Base-by-base conservation (phyloP, 2,113 vertebrate genomes). In the Platysteira castanea region DNA sequence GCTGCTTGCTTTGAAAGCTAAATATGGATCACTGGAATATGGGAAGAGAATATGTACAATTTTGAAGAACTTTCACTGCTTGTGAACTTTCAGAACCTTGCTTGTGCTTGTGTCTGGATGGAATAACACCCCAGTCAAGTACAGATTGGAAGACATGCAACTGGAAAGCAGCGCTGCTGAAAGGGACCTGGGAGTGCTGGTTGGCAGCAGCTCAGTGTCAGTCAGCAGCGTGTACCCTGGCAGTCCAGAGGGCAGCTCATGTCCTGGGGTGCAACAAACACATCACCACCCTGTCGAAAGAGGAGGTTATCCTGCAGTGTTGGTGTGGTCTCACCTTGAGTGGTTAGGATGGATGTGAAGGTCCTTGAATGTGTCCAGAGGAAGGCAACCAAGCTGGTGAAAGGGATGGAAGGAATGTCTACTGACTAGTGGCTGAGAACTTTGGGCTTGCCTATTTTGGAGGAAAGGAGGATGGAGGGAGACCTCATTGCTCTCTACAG, bases 251-350 rank as follows among this genome's bases (percentile, higher is more conserved):
- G 24, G 18, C 9, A 78, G 28, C 26, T 27, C 3, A 1, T 1
- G 1, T 56, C 11, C 59, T 24, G 15, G 5, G 10, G 4, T 21
- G 23, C 27, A 71, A 13, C 2, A 6, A 69, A 81, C 39, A 37
- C 22, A 31, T 54, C 54, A n/a, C 3, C 30, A 70, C n/a, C 10
- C 2, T 2, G 9, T 30, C 26, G 19, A n/a, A 60, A 44, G 21
- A n/a, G 16, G 9, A 31, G 23, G n/a, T 39, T 44, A 16, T 54
- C 21, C 31, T 2, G 0, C 23, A 49, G 12, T 2, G 0, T 23
- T 17, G 5, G 12, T 39, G n/a, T 3, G 3, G n/a, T 44, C 15
- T 60, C 35, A 27, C 15, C 35, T 44, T 54, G 27, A 56, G 3
- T 13, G 9, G 14, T 42, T 17, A 65, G 21, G 31, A 64, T 46